Base-by-base conservation (phyloP, 2,888 invertebrate species). In the Cantharis rufa region DNA sequence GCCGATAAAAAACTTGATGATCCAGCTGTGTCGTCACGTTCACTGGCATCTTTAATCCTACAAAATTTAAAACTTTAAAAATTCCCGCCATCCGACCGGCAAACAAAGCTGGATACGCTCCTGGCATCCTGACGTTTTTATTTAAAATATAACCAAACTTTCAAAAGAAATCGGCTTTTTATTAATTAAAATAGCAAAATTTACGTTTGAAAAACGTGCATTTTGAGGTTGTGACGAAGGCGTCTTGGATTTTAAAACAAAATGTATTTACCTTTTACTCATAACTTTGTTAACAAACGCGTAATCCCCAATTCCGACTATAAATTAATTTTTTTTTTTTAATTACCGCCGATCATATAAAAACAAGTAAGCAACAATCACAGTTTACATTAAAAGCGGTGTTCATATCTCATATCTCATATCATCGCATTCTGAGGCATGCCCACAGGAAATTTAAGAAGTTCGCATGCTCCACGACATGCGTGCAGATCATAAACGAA, bases 31-130 rank as follows among this genome's bases (percentile, higher is more conserved):
- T 72, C 72, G 16, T 21, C 68, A 21, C 71, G 71, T 62, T 76
- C 76, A 18, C 69, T 70, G 13, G 70, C 28, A 28, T 72, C 76
- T 32, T 76, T 76, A 48, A 72, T 69, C 61, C 76, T 76, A 72
- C 11, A 62, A 28, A 28, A 28, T 69, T 15, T 27, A 9, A 69
- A 24, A 69, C 3, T n/a, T 16, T 2, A 11, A n/a, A 28, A 24
- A n/a, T 68, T 27, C 68, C 48, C 48, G 48, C 48, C 13, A 9
- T 13, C 2, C 3, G 2, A 2, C 13, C 4, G 48, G n/a, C n/a
- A n/a, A n/a, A 48, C 3, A 32, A 32, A 1, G 13, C 13, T 4
- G 1, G 32, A 13, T 48, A n/a, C 48, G 48, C n/a, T 9, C n/a
- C 48, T n/a, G 48, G 7, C n/a, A n/a, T 9, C 7, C 48, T 48